These are phyloP conservation scores for Dasyornis broadbenti DNA, from an alignment of 2,113 vertebrate species.

Conservation along the genomic window DNA sequence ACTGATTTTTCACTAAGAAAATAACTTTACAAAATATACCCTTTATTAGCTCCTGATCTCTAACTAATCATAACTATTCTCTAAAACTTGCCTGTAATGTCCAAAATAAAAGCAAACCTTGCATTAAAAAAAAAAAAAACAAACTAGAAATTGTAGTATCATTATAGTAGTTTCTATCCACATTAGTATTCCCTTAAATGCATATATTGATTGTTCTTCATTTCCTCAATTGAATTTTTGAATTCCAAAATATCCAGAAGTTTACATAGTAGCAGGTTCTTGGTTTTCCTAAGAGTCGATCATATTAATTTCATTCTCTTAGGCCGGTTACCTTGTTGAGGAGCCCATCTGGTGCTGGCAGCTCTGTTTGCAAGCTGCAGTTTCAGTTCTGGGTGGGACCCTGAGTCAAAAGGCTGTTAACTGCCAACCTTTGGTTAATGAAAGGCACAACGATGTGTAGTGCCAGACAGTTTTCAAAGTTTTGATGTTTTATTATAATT, in stretches of 20 bases:
- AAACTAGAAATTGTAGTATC: background rate
- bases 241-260: background rate
- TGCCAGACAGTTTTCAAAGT: background rate
- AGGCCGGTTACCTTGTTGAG: background rate
- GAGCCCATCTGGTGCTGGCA: background rate
- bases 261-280: background rate
- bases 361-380: background rate
- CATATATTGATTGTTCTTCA: background rate
- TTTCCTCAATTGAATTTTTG: background rate
- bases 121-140: background rate
- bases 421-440: background rate
- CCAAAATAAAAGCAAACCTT: background rate
- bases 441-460: background rate
- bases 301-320: background rate
- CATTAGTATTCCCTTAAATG: background rate
- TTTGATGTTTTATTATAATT: background rate
- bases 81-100: background rate
- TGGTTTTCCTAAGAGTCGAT: background rate
- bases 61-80: background rate
- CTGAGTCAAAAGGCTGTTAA: background rate
- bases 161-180: background rate
- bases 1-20: background rate
- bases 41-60: background rate
- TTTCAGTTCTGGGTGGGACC: background rate
- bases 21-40: background rate